Evolutionary conservation across 2,888 invertebrate species (phyloP).

Genomic region (Lepidonotus clava): DNA sequence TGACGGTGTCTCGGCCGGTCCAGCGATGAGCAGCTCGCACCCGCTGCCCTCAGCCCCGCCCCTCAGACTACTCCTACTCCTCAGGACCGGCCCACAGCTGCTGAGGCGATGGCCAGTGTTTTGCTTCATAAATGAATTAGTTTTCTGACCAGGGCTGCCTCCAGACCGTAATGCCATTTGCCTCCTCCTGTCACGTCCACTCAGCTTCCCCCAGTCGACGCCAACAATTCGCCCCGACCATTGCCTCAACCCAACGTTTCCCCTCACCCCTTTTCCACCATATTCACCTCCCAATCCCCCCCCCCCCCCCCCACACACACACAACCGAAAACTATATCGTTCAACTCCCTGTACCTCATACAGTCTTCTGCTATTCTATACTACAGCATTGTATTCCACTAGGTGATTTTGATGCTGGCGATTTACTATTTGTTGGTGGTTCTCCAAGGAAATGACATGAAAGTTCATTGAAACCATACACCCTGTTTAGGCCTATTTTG

Average conservation of each 20-base stretch:
- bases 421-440: no score
- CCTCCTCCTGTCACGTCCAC: constrained; percentile 49
- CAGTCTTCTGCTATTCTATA: no score
- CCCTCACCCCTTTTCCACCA: background rate
- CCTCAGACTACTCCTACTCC: background rate
- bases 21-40: constrained; percentile 16
- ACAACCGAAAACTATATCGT: background rate
- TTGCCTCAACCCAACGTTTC: no score
- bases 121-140: constrained; percentile 52
- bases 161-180: constrained; percentile 47
- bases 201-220: constrained; percentile 2
- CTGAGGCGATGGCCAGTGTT: constrained; percentile 41
- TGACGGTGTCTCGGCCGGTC: background rate
- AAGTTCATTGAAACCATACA: no score
- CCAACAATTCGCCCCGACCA: background rate
- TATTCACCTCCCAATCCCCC: background rate
- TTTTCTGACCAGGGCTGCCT: constrained; percentile 37
- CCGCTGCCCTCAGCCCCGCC: background rate
- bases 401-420: no score
- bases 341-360: background rate
- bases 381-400: no score
- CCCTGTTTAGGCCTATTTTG: no score
- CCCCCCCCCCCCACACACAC: background rate
- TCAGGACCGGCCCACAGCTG: background rate
- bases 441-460: no score